Evolutionary conservation across 2,797 vertebrate species (phyloP).

Genomic region (Argentina silus): DNA sequence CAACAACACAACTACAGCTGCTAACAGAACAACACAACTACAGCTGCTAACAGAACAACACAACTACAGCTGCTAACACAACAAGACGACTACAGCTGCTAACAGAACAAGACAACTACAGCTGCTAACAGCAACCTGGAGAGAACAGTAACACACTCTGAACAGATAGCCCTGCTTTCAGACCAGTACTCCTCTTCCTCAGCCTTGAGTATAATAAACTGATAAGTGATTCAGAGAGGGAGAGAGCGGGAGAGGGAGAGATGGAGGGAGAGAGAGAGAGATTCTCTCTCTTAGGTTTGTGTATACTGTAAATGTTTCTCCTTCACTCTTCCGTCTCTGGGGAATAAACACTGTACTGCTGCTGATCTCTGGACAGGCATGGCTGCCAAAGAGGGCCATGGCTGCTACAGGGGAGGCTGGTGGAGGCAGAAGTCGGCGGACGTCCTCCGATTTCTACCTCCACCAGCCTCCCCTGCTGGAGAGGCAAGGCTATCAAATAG

Average conservation of each 20-base stretch:
- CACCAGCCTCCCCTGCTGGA: neutral
- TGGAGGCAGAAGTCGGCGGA: neutral
- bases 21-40: neutral
- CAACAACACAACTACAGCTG: neutral
- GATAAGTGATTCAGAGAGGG: neutral
- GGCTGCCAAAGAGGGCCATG: too few relatives aligned
- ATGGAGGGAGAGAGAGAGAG: slow-evolving; percentile 4
- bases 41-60: neutral
- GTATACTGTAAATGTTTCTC: slow-evolving; percentile 36
- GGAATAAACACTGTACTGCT: slow-evolving; percentile 29
- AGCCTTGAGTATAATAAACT: neutral
- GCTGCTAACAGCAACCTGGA: neutral
- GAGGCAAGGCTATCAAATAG: neutral
- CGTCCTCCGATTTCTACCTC: too few relatives aligned
- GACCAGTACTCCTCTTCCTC: neutral
- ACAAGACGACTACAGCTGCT: neutral
- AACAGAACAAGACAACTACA: neutral
- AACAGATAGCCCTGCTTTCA: neutral
- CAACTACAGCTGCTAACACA: slow-evolving; percentile 3
- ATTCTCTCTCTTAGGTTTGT: slow-evolving; percentile 11
- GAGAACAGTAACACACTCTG: neutral
- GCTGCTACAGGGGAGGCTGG: neutral
- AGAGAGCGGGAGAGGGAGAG: slow-evolving; percentile 22
- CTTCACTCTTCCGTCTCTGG: slow-evolving; percentile 4
- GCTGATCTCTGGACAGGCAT: too few relatives aligned